Evolutionary conservation across 1,140 invertebrate species (phyloP).

Genomic region (Lethrus apterus): DNA sequence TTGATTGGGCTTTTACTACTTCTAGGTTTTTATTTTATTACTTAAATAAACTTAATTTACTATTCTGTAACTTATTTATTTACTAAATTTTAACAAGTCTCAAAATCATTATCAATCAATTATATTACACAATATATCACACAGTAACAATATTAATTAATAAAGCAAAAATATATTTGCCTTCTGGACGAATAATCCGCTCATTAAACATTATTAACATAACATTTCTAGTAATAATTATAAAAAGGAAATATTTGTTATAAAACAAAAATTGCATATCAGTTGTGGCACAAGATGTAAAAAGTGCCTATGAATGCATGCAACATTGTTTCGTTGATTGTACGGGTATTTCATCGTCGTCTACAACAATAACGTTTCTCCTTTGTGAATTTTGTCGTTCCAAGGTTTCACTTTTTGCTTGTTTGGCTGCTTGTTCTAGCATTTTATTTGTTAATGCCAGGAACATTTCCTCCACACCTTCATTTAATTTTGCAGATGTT

Average conservation of each 20-base stretch:
- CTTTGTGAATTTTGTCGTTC: constrained; percentile 46
- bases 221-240: constrained; percentile 1
- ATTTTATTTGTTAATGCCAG: constrained; percentile 70
- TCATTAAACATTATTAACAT: constrained; percentile 1
- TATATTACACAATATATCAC: constrained; percentile 7
- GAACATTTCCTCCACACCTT: constrained; percentile 91
- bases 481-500: constrained; percentile 91
- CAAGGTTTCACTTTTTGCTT: constrained; percentile 43
- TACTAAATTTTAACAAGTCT: constrained; percentile 6
- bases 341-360: constrained; percentile 44
- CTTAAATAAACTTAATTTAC: no score
- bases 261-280: neutral
- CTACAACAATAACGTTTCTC: constrained; percentile 55
- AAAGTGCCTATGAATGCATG: constrained; percentile 21
- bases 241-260: constrained; percentile 5
- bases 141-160: constrained; percentile 9
- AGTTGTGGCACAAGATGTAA: neutral
- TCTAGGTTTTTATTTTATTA: no score
- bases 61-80: constrained; percentile 9
- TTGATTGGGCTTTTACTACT: no score
- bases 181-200: no score
- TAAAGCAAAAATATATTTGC: neutral
- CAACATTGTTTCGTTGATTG: constrained; percentile 23
- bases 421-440: constrained; percentile 48
- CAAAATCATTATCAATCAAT: no score